Evolutionary conservation across 2,113 vertebrate genomes (phyloP), one percentile per base, ranked within the genome.

Genomic region (Climacteris rufus): DNA sequence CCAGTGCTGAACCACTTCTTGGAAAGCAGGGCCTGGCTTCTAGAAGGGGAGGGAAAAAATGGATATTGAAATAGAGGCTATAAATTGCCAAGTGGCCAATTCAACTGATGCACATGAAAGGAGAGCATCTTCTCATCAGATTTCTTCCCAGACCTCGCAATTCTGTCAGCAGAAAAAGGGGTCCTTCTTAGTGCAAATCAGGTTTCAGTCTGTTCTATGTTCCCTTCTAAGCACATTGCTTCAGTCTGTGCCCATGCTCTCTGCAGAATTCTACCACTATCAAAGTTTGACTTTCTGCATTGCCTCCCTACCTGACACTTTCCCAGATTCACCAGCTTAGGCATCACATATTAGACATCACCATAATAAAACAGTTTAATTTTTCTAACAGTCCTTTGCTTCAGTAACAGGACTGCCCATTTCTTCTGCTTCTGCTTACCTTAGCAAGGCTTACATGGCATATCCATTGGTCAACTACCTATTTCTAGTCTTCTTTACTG

Each of bases 81-180:
- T 92, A 92, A 95, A 96, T 84, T 96, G 52, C 53, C 40, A 78
- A 95, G 64, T 81, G 91, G 86, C 71, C 60, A 83, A 93, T 94
- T 93, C 49, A 86, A 40, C 18, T 31, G 69, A 64, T 31, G 69
- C 40, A 66, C 0, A 0, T 86, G 82, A 91, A 93, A 95, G 68
- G 69, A 93, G n/a, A 93, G 25, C 37, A 50, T 50, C 68, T 86
- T 81, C 60, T 78, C 21, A 5, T 88, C 56, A 33, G 13, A 25
- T 61, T 91, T 94, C 75, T 91, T 83, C 66, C 71, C 57, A 60
- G 82, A 70, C 2, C 7, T 54, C 64, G 50, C 0, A 0, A 45
- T 44, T 64, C 70, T 6, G 2, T 27, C 87, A 77, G 50, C 66
- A 82, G 42, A 54, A 83, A 70, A 91, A 21, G 19, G 2, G 5